Evolutionary conservation across 2,113 vertebrate genomes (phyloP).

Genomic region (Nothoprocta pentlandii): DNA sequence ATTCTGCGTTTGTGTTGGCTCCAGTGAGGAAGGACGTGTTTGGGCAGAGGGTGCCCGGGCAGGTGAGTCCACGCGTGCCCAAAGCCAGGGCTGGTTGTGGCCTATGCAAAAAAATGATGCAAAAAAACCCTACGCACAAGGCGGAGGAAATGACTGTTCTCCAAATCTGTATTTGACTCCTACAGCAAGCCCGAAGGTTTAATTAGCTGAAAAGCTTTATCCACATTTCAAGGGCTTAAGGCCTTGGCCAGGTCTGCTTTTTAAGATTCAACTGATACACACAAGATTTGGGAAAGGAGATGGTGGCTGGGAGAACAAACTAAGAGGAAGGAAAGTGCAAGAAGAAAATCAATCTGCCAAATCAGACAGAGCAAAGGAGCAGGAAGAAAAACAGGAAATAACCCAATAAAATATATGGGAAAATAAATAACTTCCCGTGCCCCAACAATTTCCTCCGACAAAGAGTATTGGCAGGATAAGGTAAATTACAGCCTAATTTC

Average conservation of each 20-base stretch:
- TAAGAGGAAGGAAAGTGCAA: constrained; percentile 47
- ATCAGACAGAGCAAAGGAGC: constrained; percentile 67
- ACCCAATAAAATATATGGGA: constrained; percentile 65
- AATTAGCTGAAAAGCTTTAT: neutral
- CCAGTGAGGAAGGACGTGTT: neutral
- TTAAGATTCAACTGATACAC: neutral
- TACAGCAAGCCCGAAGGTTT: neutral
- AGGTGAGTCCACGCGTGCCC: neutral
- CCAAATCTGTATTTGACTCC: neutral
- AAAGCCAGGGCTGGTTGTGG: neutral
- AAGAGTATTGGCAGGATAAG: constrained; percentile 44
- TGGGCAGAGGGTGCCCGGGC: neutral
- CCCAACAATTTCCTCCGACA: constrained; percentile 68
- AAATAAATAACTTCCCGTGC: constrained; percentile 72
- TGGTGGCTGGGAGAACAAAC: neutral
- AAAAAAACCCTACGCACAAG: neutral
- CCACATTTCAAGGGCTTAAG: neutral
- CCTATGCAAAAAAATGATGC: neutral
- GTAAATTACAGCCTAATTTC: constrained; percentile 35
- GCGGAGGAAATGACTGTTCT: neutral
- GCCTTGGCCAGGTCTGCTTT: neutral
- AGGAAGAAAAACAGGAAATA: constrained; percentile 75
- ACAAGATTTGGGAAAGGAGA: neutral
- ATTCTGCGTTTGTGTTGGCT: neutral
- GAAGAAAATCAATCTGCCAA: constrained; percentile 69